Conservation (phyloP, 2,888 invertebrate species). For the Esperia sulphurella region DNA sequence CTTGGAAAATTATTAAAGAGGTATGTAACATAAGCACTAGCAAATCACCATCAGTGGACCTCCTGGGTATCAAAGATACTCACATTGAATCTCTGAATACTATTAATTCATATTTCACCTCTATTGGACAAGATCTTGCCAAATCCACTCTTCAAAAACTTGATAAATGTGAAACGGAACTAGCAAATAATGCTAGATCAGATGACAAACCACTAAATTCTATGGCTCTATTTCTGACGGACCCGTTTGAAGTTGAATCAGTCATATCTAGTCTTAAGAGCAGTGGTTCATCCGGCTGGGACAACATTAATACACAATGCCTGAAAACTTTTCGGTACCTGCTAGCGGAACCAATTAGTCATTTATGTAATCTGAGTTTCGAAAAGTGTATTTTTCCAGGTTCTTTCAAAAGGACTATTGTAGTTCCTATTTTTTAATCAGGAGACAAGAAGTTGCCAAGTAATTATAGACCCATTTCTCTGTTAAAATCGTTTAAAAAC, state of each 20-base stretch:
- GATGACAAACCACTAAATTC: background rate
- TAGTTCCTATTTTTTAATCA: constrained; percentile 6
- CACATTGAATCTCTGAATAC: too few species aligned
- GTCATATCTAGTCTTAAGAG: too few species aligned
- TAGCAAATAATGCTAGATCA: too few species aligned
- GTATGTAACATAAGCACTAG: too few species aligned
- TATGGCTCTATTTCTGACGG: background rate
- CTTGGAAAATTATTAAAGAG: too few species aligned
- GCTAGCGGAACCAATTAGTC: constrained; percentile 5
- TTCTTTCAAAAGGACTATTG: constrained; percentile 7
- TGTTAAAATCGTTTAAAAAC: constrained; percentile 12
- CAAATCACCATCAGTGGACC: too few species aligned
- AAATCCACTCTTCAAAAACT: too few species aligned
- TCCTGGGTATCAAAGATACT: too few species aligned
- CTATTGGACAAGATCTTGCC: too few species aligned
- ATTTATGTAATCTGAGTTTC: constrained; percentile 9
- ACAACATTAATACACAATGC: constrained; percentile 4
- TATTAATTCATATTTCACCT: too few species aligned
- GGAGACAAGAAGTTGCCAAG: background rate
- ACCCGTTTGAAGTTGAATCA: background rate
- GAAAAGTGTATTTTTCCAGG: constrained; percentile 7
- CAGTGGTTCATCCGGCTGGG: constrained; percentile 6
- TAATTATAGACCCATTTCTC: constrained; percentile 11
- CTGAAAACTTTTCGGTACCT: constrained; percentile 1
- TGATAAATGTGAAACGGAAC: too few species aligned